A percentile compares a stretch with the other conserved stretches of the same genome.
phyloP scores from a whole-genome alignment of 2,888 invertebrate genomes.

The Ectemnius lituratus region DNA sequence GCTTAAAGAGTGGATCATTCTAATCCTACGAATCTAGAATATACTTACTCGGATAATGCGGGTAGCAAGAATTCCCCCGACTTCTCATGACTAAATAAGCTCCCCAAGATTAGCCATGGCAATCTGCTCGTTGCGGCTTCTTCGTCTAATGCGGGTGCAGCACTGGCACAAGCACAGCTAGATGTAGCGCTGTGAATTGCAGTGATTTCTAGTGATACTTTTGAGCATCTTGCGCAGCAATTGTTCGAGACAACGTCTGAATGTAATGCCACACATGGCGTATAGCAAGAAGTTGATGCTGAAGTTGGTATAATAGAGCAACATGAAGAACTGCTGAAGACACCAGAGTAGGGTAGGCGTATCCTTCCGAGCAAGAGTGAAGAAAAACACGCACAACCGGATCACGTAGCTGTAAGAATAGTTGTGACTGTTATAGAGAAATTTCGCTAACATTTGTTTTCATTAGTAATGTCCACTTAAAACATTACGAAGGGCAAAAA shows the following conservation, averaged over 20 bases:
- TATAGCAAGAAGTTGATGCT: slow-evolving; percentile 83
- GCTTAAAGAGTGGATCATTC: too few species aligned
- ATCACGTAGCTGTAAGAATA: slow-evolving; percentile 79
- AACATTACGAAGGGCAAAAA: too few species aligned
- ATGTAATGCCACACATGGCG: slow-evolving; percentile 82
- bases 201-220: slow-evolving; percentile 74
- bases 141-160: slow-evolving; percentile 22
- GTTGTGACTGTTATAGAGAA: too few species aligned
- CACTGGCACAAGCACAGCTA: slow-evolving; percentile 51
- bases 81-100: not conserved
- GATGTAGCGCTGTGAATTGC: slow-evolving; percentile 70
- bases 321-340: slow-evolving; percentile 81
- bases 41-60: too few species aligned
- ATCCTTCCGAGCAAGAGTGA: slow-evolving; percentile 77
- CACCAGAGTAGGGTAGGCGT: slow-evolving; percentile 79
- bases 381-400: slow-evolving; percentile 79
- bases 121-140: slow-evolving; percentile 31
- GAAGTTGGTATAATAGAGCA: slow-evolving; percentile 84
- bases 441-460: too few species aligned
- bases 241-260: slow-evolving; percentile 80
- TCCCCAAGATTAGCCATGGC: slow-evolving; percentile 34
- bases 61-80: too few species aligned
- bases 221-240: slow-evolving; percentile 78
- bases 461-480: too few species aligned
- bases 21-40: too few species aligned